These are phyloP conservation scores for Podarcis lilfordi DNA, from an alignment of 2,797 vertebrate species.

Conservation along the genomic window DNA sequence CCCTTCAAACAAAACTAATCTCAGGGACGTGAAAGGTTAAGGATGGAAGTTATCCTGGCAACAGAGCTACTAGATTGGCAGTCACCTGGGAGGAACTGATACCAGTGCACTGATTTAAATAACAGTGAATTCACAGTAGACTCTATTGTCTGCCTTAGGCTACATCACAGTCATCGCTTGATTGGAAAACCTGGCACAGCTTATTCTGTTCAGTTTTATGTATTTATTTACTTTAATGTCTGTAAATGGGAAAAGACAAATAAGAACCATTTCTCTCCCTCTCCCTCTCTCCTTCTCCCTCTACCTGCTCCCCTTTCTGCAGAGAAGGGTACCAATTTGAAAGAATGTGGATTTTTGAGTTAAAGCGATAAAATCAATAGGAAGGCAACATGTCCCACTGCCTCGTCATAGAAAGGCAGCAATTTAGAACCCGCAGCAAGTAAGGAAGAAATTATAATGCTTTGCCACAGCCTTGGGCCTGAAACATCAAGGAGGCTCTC, in stretches of 20 bases:
- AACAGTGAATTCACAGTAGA: background rate
- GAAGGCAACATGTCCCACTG: slow-evolving; percentile 4
- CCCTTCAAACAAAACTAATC: background rate
- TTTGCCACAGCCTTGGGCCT: slow-evolving; percentile 4
- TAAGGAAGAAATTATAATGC: slow-evolving; percentile 32
- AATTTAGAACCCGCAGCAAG: background rate
- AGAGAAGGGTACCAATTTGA: background rate
- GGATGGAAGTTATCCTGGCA: background rate
- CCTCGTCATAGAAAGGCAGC: background rate
- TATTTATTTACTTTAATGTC: background rate
- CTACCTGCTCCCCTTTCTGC: background rate
- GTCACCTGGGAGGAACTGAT: background rate
- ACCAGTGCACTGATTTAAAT: background rate
- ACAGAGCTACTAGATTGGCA: background rate
- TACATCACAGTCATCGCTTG: background rate
- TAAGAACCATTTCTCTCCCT: background rate
- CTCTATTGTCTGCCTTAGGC: background rate
- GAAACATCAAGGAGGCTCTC: slow-evolving; percentile 15
- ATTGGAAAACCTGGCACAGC: background rate
- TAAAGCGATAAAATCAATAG: background rate
- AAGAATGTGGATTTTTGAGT: slow-evolving; percentile 2
- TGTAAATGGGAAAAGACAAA: background rate
- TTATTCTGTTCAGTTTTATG: background rate
- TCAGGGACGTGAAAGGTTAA: background rate
- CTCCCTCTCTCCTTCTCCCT: too few relatives aligned